These are phyloP conservation scores for Creontiades dilutus DNA, from an alignment of 2,888 invertebrate species.

Conservation along the genomic window DNA sequence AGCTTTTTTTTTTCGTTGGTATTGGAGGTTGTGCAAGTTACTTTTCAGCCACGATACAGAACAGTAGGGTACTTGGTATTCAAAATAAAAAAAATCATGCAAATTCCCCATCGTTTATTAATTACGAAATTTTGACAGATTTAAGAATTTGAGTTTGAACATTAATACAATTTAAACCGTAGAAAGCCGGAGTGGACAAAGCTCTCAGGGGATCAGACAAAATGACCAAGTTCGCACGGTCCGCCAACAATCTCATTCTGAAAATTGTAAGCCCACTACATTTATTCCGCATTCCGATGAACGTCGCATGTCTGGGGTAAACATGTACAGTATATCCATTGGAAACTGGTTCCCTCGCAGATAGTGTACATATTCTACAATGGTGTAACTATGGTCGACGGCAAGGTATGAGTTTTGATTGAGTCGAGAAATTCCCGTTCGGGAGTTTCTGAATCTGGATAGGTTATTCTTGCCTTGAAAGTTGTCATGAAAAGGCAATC, in stretches of 20 bases:
- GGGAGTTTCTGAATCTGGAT: too few relatives aligned
- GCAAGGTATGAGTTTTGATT: background rate
- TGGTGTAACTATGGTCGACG: background rate
- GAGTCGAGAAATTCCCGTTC: too few relatives aligned
- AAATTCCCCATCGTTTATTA: too few relatives aligned
- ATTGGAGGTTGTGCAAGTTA: too few relatives aligned
- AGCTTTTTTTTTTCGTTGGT: too few relatives aligned
- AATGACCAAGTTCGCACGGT: conserved; percentile 77
- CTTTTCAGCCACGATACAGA: too few relatives aligned
- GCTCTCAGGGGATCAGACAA: conserved; percentile 77
- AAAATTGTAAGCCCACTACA: conserved; percentile 77
- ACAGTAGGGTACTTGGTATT: too few relatives aligned
- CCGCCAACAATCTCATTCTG: conserved; percentile 77
- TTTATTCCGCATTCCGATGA: conserved; percentile 58
- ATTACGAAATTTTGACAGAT: background rate
- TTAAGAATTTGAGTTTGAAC: background rate
- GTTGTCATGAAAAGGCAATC: too few relatives aligned
- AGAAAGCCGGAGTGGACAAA: conserved; percentile 78
- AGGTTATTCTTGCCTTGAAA: too few relatives aligned
- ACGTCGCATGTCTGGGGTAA: conserved; percentile 58
- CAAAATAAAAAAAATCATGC: too few relatives aligned
- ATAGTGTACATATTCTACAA: conserved; percentile 11
- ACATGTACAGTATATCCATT: conserved; percentile 52
- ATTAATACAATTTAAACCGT: conserved; percentile 69
- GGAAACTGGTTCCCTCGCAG: background rate